phyloP scores from a whole-genome alignment of 2,113 vertebrate species.

The Vulpes ferrilata region DNA sequence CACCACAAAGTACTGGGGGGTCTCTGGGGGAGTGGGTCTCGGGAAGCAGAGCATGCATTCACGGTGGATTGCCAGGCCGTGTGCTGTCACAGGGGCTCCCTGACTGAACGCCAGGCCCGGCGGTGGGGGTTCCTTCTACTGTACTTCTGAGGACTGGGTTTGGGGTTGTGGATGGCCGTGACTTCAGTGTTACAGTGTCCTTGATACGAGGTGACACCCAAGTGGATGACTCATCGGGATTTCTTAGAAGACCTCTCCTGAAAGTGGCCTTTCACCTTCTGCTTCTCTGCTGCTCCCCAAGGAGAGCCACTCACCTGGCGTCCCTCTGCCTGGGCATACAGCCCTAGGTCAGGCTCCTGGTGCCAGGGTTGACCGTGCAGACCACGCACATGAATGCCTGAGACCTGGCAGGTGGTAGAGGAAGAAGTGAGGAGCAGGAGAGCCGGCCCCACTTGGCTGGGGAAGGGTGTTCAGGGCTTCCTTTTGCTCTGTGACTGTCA shows the following conservation, averaged over 20 bases:
- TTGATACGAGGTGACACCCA: not conserved
- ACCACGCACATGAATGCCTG: not conserved
- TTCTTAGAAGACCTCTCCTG: not conserved
- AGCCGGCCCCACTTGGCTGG: no score
- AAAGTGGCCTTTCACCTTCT: not conserved
- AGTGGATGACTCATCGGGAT: not conserved
- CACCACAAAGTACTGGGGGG: no score
- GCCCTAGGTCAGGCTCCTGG: not conserved
- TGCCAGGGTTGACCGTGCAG: not conserved
- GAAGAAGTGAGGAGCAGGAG: not conserved
- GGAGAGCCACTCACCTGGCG: not conserved
- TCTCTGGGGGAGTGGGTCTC: not conserved
- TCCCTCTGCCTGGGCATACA: not conserved
- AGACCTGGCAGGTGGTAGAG: not conserved
- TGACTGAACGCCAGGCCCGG: not conserved
- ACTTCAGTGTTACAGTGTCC: no score
- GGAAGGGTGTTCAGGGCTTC: not conserved
- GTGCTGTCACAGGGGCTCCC: not conserved
- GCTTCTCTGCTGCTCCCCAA: not conserved
- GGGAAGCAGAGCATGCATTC: not conserved
- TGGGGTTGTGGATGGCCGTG: not conserved
- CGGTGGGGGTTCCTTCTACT: fast-evolving
- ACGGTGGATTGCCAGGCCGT: not conserved
- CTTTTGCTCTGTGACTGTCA: not conserved
- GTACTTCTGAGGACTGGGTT: not conserved